Evolutionary conservation across 1,140 invertebrate species (phyloP), one percentile per base, ranked within the genome.

Genomic region (Neuroterus valhalla): DNA sequence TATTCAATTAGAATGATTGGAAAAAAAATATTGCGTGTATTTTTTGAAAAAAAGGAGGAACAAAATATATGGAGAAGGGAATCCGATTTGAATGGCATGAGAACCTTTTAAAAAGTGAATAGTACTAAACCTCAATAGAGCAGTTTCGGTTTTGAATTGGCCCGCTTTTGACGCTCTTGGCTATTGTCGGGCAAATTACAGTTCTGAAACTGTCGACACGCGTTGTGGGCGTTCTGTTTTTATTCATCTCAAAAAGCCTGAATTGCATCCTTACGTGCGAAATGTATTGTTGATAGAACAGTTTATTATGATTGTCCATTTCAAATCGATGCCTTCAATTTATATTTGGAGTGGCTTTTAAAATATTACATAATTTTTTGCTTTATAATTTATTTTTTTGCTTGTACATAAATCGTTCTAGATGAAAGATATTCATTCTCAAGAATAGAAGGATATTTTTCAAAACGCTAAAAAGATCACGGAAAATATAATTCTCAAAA

Each of bases 141-240:
- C 31, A 72, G 70, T 85, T 87, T 84, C 77, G 85, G 83, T 85
- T 85, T 85, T 84, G 85, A 88, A 88, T 88, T 88, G 86, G 87
- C 86, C 84, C 78, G 82, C 79, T 87, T 86, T 86, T 85, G 71
- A 82, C 74, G 66, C 66, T 69, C 55, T 70, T 71, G 52, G 45
- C 68, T 70, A 81, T 81, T 82, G 80, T 82, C 67, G 43, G 26
- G 67, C 48, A 84, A 86, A 88, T 87, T 86, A 83, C 76, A 82
- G 81, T 62, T 75, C 69, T 26, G 71, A 79, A 77, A 77, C 52
- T 77, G 73, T 75, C 15, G 77, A 52, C 85, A 86, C 84, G 87
- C 83, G 87, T 79, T 78, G 31, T 81, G 79, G 85, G 85, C 83
- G 86, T 85, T 85, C 73, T 84, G 75, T 86, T 86, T 85, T 82